Percentiles rank a stretch among this genome's conserved stretches.
Evolutionary conservation across 2,888 invertebrate species (phyloP).

Genomic region (Meghimatium bilineatum): DNA sequence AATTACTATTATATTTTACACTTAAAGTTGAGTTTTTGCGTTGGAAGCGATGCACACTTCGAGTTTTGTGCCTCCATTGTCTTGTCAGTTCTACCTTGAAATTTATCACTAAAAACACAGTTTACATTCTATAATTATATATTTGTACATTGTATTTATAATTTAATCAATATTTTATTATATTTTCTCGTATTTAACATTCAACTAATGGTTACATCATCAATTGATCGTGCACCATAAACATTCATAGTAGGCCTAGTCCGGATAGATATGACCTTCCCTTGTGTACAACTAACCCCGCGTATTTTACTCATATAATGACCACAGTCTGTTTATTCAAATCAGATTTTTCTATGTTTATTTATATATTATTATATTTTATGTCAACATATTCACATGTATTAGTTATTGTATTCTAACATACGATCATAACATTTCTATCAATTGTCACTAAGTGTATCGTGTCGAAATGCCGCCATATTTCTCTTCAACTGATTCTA

Average conservation of each 20-base stretch:
- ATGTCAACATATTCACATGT: too few relatives aligned
- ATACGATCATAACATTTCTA: too few relatives aligned
- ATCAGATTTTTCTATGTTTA: too few relatives aligned
- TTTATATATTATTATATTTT: too few relatives aligned
- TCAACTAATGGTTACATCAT: neutral
- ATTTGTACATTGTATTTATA: neutral
- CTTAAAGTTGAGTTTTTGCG: neutral
- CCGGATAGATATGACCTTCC: neutral
- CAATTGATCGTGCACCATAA: neutral
- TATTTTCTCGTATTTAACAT: too few relatives aligned
- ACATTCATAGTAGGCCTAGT: neutral
- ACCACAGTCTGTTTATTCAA: too few relatives aligned
- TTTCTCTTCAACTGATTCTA: too few relatives aligned
- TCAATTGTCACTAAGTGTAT: too few relatives aligned
- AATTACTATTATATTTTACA: neutral
- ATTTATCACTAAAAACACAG: neutral
- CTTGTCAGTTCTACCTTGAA: neutral
- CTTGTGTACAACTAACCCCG: neutral
- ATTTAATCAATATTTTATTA: neutral
- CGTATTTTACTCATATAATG: neutral
- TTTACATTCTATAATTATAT: neutral
- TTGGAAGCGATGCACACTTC: neutral
- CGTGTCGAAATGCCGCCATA: too few relatives aligned
- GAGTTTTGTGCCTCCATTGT: too few relatives aligned
- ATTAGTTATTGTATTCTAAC: too few relatives aligned